Conservation (phyloP, 1,140 invertebrate genomes). For the Sarcophaga bullata region DNA sequence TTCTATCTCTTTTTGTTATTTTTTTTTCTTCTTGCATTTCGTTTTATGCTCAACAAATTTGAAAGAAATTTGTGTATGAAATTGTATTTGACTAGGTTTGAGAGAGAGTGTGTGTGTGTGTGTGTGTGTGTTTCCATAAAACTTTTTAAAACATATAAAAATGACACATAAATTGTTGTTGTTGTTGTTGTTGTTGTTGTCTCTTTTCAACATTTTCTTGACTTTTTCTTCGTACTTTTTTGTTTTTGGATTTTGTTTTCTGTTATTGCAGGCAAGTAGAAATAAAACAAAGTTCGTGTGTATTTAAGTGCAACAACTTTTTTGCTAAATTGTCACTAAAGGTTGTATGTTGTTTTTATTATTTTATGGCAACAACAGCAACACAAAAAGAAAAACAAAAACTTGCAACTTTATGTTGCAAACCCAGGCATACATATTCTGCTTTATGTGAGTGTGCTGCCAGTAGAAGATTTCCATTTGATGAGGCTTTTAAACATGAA, state of each 20-base stretch:
- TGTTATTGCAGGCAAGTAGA: too few relatives aligned
- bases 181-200: too few relatives aligned
- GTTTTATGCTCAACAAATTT: neutral
- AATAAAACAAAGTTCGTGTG: neutral
- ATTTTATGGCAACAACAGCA: neutral
- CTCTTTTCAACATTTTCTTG: too few relatives aligned
- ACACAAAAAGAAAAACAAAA: neutral
- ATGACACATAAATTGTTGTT: neutral
- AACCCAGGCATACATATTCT: too few relatives aligned
- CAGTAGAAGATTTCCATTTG: too few relatives aligned
- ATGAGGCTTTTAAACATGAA: too few relatives aligned
- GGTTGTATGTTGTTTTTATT: slow-evolving; percentile 17
- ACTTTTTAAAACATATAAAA: neutral
- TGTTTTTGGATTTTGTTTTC: too few relatives aligned
- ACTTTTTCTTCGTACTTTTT: neutral
- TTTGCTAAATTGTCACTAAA: slow-evolving; percentile 24
- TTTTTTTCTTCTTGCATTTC: too few relatives aligned
- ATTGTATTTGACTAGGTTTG: neutral
- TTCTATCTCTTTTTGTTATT: too few relatives aligned
- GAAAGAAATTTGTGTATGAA: neutral
- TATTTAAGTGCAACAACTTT: slow-evolving; percentile 24
- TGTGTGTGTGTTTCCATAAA: neutral
- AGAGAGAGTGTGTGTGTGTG: neutral
- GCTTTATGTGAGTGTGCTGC: too few relatives aligned
- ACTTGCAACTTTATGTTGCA: neutral